Percentiles rank a stretch among this genome's conserved stretches.
Conservation (phyloP, 2,113 vertebrate species). For the Tichodroma muraria region DNA sequence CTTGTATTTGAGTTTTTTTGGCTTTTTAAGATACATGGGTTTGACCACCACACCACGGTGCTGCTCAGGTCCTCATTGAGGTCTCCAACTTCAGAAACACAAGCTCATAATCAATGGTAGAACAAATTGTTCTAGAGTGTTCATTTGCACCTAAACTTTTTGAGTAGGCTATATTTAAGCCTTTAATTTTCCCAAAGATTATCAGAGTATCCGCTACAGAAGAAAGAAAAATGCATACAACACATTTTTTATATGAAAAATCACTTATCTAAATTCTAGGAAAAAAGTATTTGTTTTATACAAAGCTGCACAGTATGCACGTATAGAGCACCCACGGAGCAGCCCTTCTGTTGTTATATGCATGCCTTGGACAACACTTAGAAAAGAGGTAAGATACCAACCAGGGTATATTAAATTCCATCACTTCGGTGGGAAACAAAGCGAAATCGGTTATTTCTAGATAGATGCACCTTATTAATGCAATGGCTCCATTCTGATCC, state of each 20-base stretch:
- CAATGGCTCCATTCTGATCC: not conserved
- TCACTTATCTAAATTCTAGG: not conserved
- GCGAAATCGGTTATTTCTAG: not conserved
- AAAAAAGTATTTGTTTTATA: not conserved
- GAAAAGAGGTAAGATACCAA: not conserved
- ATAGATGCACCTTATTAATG: not conserved
- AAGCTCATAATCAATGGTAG: not conserved
- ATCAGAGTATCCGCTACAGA: not conserved
- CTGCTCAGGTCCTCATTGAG: not conserved
- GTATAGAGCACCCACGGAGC: not conserved
- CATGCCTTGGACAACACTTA: not conserved
- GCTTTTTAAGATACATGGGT: not conserved
- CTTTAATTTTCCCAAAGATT: not conserved
- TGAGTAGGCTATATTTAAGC: not conserved
- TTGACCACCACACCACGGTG: not conserved
- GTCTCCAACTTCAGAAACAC: not conserved
- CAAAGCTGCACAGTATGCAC: not conserved
- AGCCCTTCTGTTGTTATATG: not conserved
- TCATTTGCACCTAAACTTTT: not conserved
- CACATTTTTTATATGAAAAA: not conserved
- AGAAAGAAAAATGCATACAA: not conserved
- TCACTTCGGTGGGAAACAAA: not conserved
- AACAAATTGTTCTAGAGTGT: not conserved
- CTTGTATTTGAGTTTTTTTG: not conserved
- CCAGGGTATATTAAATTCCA: rapidly evolving